Evolutionary conservation across 2,888 invertebrate genomes (phyloP), one percentile per base, ranked within the genome.

Genomic region (Embidobia sp.): DNA sequence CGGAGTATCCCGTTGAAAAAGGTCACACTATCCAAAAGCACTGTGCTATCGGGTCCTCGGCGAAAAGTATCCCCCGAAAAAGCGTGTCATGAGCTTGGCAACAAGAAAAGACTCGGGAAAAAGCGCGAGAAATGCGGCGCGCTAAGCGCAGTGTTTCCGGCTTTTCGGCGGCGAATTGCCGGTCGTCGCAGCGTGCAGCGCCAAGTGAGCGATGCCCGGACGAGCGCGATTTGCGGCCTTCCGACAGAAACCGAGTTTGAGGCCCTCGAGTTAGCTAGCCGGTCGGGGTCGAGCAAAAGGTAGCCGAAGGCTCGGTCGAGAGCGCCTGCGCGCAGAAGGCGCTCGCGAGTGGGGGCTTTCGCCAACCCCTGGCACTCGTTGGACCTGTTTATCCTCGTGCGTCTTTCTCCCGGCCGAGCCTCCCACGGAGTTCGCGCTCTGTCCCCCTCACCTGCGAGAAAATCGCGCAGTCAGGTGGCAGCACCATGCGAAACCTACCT

Each of bases 161-260:
- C 61, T 49, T 66, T 70, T 49, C 53, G 59, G 63, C 61, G 51
- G 29, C 37, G 46, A 55, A 63, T 31, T 63, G 55, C 49, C 63
- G 67, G 63, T 61, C 53, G 66, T 44, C 67, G 53, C 44, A 57
- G 44, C 57, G 64, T 37, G 49, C 5, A 72, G 66, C 74, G 80
- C 78, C 19, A 79, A 77, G 75, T 80, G 80, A 75, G 73, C 80
- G 74, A 70, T 79, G 75, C 78, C 77, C 81, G 66, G 77, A 81
- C 79, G 80, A 84, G 81, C 83, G 79, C 84, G 84, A 82, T 79
- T 83, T 82, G 84, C 84, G 84, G 84, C 80, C 84, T 86, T 84
- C 83, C 84, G 84, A 81, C 84, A 81, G 82, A 83, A 83, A 81
- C 83, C 81, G 83, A 85, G 84, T 85, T 86, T 84, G 83, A 84